Conservation (phyloP, 1,140 invertebrate genomes). For the Drosophila pachea region DNA sequence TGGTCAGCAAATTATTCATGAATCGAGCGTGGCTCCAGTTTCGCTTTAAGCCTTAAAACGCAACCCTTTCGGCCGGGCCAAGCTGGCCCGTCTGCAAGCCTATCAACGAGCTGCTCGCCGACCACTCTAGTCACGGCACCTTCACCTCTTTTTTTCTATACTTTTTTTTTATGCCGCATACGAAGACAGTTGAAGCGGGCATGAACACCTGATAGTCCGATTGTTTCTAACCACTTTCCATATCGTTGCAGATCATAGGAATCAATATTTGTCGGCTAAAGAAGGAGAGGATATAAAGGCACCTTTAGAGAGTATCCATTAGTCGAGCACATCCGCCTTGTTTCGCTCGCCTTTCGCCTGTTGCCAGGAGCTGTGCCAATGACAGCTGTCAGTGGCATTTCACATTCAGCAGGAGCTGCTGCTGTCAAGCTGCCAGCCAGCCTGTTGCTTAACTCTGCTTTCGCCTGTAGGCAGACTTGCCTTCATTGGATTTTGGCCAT, state of each 20-base stretch:
- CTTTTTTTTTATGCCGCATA: background rate
- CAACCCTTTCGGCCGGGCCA: slow-evolving; percentile 17
- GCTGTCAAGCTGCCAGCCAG: slow-evolving; percentile 65
- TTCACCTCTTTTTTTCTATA: background rate
- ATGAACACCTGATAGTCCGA: too few species aligned
- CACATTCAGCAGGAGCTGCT: slow-evolving; percentile 48
- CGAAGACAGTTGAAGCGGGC: too few species aligned
- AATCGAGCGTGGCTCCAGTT: background rate
- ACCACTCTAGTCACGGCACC: slow-evolving; percentile 16
- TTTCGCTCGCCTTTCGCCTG: background rate
- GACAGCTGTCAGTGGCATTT: slow-evolving; percentile 73
- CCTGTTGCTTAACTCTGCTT: slow-evolving; percentile 57
- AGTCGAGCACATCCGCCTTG: too few species aligned
- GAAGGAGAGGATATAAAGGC: too few species aligned
- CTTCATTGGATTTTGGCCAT: slow-evolving; percentile 2
- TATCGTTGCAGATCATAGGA: too few species aligned
- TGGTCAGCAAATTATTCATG: slow-evolving; percentile 30
- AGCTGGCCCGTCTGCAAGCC: slow-evolving; percentile 24
- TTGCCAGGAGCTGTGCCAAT: slow-evolving; percentile 37
- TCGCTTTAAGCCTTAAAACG: slow-evolving; percentile 1
- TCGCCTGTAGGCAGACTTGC: slow-evolving; percentile 17
- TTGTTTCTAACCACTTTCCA: too few species aligned
- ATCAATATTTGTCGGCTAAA: too few species aligned
- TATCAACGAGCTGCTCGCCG: slow-evolving; percentile 25
- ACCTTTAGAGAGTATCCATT: too few species aligned